Evolutionary conservation across 2,888 invertebrate genomes (phyloP).

Genomic region (Drosophila lutescens): DNA sequence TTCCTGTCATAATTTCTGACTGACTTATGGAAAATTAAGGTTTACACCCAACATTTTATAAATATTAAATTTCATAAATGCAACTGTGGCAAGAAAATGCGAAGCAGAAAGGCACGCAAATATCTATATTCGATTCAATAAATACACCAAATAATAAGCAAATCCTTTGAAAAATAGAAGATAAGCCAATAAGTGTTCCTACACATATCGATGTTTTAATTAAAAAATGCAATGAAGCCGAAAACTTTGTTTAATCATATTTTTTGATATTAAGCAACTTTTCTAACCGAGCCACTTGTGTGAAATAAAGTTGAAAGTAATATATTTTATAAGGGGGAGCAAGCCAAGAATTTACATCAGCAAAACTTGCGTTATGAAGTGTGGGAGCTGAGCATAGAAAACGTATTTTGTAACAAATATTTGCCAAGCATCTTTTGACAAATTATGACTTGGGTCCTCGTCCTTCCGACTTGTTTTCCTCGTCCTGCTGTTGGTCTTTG

Average conservation of each 20-base stretch:
- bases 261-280: conserved; percentile 13
- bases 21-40: not conserved
- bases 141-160: not conserved
- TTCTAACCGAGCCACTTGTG: conserved; percentile 15
- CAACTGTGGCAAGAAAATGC: not conserved
- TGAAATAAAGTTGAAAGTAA: conserved; percentile 57
- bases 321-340: conserved; percentile 44
- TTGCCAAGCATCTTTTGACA: conserved; percentile 74
- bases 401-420: conserved; percentile 69
- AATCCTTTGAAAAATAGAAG: not conserved
- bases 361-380: conserved; percentile 29
- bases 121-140: not conserved
- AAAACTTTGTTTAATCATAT: conserved; percentile 14
- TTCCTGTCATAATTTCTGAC: not conserved
- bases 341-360: conserved; percentile 39
- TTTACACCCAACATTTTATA: not conserved
- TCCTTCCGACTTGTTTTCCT: conserved; percentile 11
- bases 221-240: not conserved
- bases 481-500: conserved; percentile 12
- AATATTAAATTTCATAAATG: not conserved
- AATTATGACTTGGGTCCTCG: conserved; percentile 65
- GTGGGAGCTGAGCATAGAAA: conserved; percentile 42
- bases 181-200: not conserved
- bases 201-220: conserved; percentile 5
- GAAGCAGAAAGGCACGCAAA: not conserved